Conservation (phyloP, 2,113 vertebrate genomes). For the Bambusicola thoracicus region DNA sequence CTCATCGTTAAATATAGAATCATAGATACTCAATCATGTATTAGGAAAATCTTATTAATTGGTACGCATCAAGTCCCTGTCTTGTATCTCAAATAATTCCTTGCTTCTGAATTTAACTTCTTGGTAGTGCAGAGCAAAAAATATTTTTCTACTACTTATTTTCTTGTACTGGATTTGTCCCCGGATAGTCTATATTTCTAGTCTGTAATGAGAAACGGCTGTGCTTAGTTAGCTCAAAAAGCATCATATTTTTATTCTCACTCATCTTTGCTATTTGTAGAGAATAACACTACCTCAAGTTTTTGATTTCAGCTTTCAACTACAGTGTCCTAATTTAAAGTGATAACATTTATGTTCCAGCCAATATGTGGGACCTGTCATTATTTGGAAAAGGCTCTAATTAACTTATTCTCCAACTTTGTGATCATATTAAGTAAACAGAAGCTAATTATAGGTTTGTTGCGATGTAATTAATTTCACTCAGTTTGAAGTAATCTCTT, state of each 20-base stretch:
- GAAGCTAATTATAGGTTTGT: not conserved
- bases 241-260: not conserved
- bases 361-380: not conserved
- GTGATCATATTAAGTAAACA: conserved; percentile 32
- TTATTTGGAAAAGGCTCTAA: conserved; percentile 34
- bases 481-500: too few relatives aligned
- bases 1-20: not conserved
- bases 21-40: not conserved
- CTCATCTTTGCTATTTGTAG: not conserved
- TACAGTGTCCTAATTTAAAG: not conserved
- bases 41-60: not conserved
- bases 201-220: not conserved
- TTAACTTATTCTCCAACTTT: conserved; percentile 30
- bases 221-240: not conserved
- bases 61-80: not conserved
- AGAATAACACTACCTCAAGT: not conserved
- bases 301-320: not conserved
- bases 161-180: not conserved
- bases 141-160: not conserved
- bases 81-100: not conserved
- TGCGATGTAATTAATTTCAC: not conserved
- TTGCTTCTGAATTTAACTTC: not conserved
- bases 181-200: not conserved
- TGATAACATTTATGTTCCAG: not conserved
- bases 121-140: not conserved